These are phyloP conservation scores for Schlechtendalia chinensis DNA, from an alignment of 1,140 invertebrate genomes.

Conservation along the genomic window DNA sequence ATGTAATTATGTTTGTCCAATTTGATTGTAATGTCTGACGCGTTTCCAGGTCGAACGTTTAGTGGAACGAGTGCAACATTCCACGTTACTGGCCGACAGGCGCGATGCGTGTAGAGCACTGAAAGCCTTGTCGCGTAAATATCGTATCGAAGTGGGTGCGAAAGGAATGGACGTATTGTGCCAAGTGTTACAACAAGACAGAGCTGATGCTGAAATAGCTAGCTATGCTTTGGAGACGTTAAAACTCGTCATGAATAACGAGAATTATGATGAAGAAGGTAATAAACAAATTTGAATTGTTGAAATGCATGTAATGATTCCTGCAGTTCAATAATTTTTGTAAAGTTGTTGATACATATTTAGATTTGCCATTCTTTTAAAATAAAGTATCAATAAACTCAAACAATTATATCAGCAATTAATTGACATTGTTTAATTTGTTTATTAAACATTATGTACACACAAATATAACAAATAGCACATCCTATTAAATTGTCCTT, in stretches of 20 bases:
- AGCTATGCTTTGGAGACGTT: slow-evolving; percentile 89
- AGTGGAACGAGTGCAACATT: slow-evolving; percentile 87
- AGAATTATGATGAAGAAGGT: slow-evolving; percentile 79
- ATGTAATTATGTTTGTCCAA: too few species aligned
- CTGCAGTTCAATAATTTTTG: too few species aligned
- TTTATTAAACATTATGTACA: too few species aligned
- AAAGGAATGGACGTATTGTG: slow-evolving; percentile 87
- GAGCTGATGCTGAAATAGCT: slow-evolving; percentile 86
- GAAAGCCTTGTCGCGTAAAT: slow-evolving; percentile 89
- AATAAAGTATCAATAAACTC: too few species aligned
- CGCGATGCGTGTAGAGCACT: slow-evolving; percentile 94
- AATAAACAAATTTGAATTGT: too few species aligned
- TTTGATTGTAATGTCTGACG: background rate
- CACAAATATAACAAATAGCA: too few species aligned
- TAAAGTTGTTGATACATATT: too few species aligned
- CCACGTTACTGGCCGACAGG: slow-evolving; percentile 89
- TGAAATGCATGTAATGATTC: too few species aligned
- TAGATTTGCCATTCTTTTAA: too few species aligned
- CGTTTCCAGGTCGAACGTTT: slow-evolving; percentile 79
- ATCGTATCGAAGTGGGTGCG: slow-evolving; percentile 91
- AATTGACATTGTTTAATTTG: too few species aligned
- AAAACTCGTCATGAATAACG: slow-evolving; percentile 83
- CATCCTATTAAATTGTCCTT: too few species aligned
- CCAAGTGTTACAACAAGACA: slow-evolving; percentile 75
- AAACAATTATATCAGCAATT: too few species aligned